phyloP scores from a whole-genome alignment of 2,888 invertebrate genomes.

The Agrochola macilenta region DNA sequence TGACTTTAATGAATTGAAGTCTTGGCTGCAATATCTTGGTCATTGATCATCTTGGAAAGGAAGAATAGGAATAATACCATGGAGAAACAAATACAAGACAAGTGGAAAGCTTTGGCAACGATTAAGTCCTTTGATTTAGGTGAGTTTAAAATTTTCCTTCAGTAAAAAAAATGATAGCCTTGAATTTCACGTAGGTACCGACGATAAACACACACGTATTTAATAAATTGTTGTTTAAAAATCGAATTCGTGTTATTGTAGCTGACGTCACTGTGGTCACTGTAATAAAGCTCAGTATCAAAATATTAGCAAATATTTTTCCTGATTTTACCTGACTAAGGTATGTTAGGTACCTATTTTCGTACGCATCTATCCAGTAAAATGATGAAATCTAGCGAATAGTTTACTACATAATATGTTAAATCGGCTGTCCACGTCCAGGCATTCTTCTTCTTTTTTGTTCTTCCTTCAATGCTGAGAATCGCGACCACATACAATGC shows the following conservation, averaged over 20 bases:
- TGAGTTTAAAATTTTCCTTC: constrained; percentile 61
- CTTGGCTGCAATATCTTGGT: constrained; percentile 76
- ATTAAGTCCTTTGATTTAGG: constrained; percentile 88
- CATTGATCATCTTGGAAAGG: constrained; percentile 50
- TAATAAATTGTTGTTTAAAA: neutral
- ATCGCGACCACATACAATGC: neutral
- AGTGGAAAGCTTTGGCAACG: constrained; percentile 86
- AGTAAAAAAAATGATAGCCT: constrained; percentile 3
- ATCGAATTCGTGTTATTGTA: neutral
- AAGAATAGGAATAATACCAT: constrained; percentile 67
- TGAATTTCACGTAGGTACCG: neutral
- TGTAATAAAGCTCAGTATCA: neutral
- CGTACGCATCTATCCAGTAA: neutral
- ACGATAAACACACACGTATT: neutral
- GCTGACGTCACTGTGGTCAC: neutral
- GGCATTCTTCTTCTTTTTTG: neutral
- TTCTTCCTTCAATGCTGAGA: neutral
- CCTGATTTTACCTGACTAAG: neutral
- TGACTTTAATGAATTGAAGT: constrained; percentile 77
- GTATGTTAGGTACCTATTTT: neutral
- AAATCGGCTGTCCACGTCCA: neutral
- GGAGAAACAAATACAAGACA: constrained; percentile 80
- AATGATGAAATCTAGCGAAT: constrained; percentile 34
- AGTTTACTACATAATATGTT: neutral
- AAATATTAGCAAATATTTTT: neutral